Conservation (phyloP, 2,797 vertebrate genomes). For the Poeciliopsis gracilis region DNA sequence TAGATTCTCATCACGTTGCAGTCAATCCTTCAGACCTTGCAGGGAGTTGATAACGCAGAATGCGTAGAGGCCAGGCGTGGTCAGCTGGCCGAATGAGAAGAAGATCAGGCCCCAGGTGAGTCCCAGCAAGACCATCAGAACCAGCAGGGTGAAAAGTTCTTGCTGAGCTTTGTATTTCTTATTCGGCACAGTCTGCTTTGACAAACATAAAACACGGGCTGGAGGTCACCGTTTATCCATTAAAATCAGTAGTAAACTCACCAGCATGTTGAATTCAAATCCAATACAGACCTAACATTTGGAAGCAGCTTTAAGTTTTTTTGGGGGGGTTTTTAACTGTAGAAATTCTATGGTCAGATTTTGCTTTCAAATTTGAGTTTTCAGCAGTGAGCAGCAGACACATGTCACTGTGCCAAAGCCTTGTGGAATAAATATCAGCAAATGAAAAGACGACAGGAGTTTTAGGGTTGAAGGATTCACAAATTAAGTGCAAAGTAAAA, state of each 20-base stretch:
- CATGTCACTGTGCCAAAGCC: not conserved
- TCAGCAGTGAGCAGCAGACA: not conserved
- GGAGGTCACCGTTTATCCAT: not conserved
- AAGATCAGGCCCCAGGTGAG: conserved; percentile 78
- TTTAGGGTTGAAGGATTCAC: not conserved
- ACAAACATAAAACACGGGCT: not conserved
- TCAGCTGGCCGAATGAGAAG: conserved; percentile 68
- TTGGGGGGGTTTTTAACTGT: not conserved
- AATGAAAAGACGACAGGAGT: not conserved
- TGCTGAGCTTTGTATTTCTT: conserved; percentile 51
- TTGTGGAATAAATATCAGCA: not conserved
- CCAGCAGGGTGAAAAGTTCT: conserved; percentile 65
- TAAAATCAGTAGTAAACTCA: not conserved
- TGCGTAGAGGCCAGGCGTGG: conserved; percentile 69
- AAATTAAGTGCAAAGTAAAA: not conserved
- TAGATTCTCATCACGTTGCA: not conserved
- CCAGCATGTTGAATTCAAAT: not conserved
- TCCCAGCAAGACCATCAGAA: conserved; percentile 78
- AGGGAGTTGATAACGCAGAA: conserved; percentile 82
- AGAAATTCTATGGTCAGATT: not conserved
- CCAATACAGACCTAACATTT: not conserved
- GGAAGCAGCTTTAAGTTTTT: not conserved
- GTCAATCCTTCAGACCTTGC: conserved; percentile 65
- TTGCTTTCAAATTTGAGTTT: not conserved
- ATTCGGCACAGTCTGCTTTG: not conserved